Percentiles rank a stretch among this genome's conserved stretches.
These are phyloP conservation scores for Novumbra hubbsi DNA, from an alignment of 2,797 vertebrate species.

Conservation along the genomic window DNA sequence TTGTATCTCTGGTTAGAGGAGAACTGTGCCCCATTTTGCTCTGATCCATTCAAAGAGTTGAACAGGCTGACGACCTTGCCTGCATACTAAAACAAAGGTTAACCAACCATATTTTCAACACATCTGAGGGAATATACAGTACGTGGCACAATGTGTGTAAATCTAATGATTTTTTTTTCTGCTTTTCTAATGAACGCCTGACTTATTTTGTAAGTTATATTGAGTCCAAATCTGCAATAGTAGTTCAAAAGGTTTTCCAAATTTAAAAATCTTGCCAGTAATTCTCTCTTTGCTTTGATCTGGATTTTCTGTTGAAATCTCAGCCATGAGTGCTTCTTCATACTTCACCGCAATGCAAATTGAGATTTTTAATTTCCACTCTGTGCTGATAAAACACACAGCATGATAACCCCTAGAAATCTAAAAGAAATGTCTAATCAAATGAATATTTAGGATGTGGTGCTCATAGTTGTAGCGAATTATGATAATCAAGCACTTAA, in stretches of 20 bases:
- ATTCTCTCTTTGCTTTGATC: slow-evolving; percentile 22
- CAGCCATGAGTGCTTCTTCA: not conserved
- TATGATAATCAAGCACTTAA: slow-evolving; percentile 15
- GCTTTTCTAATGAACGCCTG: not conserved
- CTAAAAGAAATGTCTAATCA: not conserved
- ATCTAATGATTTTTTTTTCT: not conserved
- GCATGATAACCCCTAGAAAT: slow-evolving; percentile 3
- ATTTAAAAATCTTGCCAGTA: slow-evolving; percentile 8
- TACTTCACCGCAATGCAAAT: slow-evolving; percentile 6
- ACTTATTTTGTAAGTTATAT: not conserved
- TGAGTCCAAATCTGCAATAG: not conserved
- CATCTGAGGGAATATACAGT: not conserved
- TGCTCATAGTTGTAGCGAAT: not conserved
- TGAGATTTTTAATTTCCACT: not conserved
- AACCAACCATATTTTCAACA: not conserved
- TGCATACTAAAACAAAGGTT: slow-evolving; percentile 22
- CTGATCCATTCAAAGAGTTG: slow-evolving; percentile 9
- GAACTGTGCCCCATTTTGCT: slow-evolving; percentile 19
- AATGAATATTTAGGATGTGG: slow-evolving; percentile 14
- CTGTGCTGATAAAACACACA: not conserved
- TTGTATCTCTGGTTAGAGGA: slow-evolving; percentile 21
- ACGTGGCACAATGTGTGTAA: not conserved
- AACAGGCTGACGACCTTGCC: slow-evolving; percentile 3
- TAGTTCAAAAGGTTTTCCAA: slow-evolving; percentile 20
- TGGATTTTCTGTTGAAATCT: slow-evolving; percentile 10